Evolutionary conservation across 1,140 invertebrate genomes (phyloP), one percentile per base, ranked within the genome.

Genomic region (Steinernema khuongi): DNA sequence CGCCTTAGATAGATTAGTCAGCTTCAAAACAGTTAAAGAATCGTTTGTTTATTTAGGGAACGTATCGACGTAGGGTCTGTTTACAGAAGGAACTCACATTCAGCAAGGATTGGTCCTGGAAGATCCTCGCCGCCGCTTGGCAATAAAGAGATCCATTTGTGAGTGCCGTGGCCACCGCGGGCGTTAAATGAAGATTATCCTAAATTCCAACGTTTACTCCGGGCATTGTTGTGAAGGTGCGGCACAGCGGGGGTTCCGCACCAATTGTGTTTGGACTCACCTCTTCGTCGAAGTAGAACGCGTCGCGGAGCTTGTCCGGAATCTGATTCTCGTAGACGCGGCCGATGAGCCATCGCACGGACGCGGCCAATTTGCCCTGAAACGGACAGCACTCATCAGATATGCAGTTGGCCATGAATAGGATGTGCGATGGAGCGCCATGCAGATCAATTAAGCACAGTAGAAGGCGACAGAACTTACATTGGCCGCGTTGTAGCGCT

Each of bases 131-230:
- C 85, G 97, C 88, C 66, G 94, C 94, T 86, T 94, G 89, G 87
- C 94, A 96, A 88, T 98, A 99, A 22, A 97, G 88, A 86, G 97
- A 94, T 76, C 94, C 94, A 88, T 92, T 96, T 75, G 93, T 93
- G 80, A 99, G 88, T 30, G 91, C 90, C 81, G 94, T 92, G 43
- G 94, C 91, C 79, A 98, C 92, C 77, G 93, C 91, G 50, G 94
- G 94, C 86, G 96, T 96, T 74, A 97, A 88, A 83, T 94, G 92
- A 86, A 96, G 92, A 86, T 92, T 91, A 85, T 94, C 93, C 93
- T 94, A 86, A 33, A 83, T 83, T 22, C 22, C 22, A 29, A 41
- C 22, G 67, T 19, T 14, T 19, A 71, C 50, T 60, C 36, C 70
- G 17, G 72, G 22, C 50, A 67, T 66, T 29, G 69, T 72, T 76